phyloP scores from a whole-genome alignment of 2,888 invertebrate species.

The Acleris emargana region DNA sequence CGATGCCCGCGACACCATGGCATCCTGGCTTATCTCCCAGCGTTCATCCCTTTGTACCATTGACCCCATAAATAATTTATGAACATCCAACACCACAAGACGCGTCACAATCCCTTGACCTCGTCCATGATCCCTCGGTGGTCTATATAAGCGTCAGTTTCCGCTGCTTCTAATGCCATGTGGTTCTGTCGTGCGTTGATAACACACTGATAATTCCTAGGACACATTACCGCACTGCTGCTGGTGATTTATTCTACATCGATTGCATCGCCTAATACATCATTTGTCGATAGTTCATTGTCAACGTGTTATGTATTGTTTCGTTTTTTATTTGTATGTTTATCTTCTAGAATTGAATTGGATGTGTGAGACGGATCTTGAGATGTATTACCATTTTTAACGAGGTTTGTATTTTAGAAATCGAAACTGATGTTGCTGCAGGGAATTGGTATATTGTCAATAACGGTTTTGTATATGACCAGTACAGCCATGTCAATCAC shows the following conservation, averaged over 20 bases:
- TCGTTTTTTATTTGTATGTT: constrained; percentile 32
- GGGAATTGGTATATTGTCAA: too few relatives aligned
- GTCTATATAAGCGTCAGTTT: constrained; percentile 2
- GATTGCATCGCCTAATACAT: constrained; percentile 37
- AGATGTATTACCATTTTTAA: constrained; percentile 32
- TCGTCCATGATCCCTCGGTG: neutral
- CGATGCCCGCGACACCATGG: constrained; percentile 15
- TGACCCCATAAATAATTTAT: constrained; percentile 38
- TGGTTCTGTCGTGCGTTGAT: constrained; percentile 21
- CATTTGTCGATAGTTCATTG: constrained; percentile 38
- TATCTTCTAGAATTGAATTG: constrained; percentile 24
- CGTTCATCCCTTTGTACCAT: constrained; percentile 37
- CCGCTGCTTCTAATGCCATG: neutral
- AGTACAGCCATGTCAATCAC: too few relatives aligned
- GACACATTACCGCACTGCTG: constrained; percentile 33
- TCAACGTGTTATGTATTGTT: constrained; percentile 37
- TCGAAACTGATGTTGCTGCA: neutral
- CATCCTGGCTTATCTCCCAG: constrained; percentile 26
- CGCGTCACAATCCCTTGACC: neutral
- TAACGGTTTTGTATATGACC: too few relatives aligned
- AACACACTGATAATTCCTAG: constrained; percentile 27
- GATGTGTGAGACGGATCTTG: constrained; percentile 8
- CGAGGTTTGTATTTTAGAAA: neutral
- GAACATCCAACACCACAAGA: constrained; percentile 31
- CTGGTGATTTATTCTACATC: constrained; percentile 38